Base-by-base conservation (phyloP, 1,140 invertebrate genomes). In the Mylabris phalerata region DNA sequence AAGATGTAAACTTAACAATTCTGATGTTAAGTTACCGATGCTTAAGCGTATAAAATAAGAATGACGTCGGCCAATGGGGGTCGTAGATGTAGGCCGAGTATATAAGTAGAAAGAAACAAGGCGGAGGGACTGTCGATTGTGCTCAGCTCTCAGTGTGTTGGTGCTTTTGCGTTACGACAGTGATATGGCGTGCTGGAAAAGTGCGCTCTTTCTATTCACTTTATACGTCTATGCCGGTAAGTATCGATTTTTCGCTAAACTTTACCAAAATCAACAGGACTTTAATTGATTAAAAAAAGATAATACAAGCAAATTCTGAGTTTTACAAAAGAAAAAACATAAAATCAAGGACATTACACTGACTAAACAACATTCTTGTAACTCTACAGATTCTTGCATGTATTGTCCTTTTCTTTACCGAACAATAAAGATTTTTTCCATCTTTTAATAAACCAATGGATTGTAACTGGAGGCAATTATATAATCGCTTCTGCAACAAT, bases 81-180 rank as follows among this genome's bases (percentile, higher is more conserved):
- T 67, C 61, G 60, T 66, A 62, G 64, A 70, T 70, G 70, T 71
- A 72, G 70, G 69, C 65, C 67, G 71, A 63, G 62, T 74, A 73
- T 74, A 74, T 66, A 74, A 74, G 69, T 64, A 62, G 58, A 56
- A 65, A 60, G 61, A 63, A 64, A 50, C 57, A 60, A 41, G 55
- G 65, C 56, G 63, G 64, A 70, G 62, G 63, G 65, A 55, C 70
- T 73, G 69, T 71, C 67, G 67, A 61, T 61, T 66, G 68, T 67
- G 55, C 55, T 63, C 51, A 55, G 56, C 64, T 32, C 32, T 4
- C 2, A 2, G 32, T 60, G 70, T 68, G 58, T 62, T 49, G 32
- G 66, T 68, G 63, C 50, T 61, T 70, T 59, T 66, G 66, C 66
- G 67, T 65, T 55, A 63, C 62, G 32, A 32, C 32, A 32, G 32